Percentiles rank a stretch among this genome's conserved stretches.
These are phyloP conservation scores for Cantharis lateralis DNA, from an alignment of 2,888 invertebrate species.

Conservation along the genomic window DNA sequence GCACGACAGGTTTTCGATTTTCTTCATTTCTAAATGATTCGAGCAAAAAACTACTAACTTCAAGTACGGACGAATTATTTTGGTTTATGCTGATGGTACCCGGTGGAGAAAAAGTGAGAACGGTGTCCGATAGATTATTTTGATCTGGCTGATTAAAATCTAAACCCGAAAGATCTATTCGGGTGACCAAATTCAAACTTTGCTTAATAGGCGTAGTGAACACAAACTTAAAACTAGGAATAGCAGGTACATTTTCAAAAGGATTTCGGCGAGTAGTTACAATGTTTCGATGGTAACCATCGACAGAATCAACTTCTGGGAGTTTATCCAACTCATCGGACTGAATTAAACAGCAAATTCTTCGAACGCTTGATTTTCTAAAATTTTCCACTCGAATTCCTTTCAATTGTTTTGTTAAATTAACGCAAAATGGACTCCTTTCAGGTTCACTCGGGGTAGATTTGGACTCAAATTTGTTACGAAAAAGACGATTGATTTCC, in stretches of 20 bases:
- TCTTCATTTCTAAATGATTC: neutral
- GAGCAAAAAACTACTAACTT: no score
- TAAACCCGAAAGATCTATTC: neutral
- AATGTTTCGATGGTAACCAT: neutral
- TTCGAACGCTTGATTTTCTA: neutral
- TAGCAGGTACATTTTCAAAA: neutral
- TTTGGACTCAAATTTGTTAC: neutral
- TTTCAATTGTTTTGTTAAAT: neutral
- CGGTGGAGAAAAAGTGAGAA: neutral
- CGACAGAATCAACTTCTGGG: neutral
- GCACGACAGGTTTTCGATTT: neutral
- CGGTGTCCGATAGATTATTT: neutral
- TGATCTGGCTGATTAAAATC: neutral
- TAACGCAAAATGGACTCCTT: neutral
- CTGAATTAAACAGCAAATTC: neutral
- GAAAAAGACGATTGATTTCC: neutral
- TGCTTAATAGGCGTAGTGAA: neutral
- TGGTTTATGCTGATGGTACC: neutral
- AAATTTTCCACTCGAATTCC: neutral
- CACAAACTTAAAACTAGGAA: neutral
- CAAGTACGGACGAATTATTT: neutral
- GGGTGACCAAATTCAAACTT: neutral
- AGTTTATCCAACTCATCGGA: neutral
- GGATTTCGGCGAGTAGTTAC: neutral
- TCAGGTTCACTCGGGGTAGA: neutral